phyloP scores from a whole-genome alignment of 1,140 invertebrate genomes.

The Trypoxylus dichotomus region DNA sequence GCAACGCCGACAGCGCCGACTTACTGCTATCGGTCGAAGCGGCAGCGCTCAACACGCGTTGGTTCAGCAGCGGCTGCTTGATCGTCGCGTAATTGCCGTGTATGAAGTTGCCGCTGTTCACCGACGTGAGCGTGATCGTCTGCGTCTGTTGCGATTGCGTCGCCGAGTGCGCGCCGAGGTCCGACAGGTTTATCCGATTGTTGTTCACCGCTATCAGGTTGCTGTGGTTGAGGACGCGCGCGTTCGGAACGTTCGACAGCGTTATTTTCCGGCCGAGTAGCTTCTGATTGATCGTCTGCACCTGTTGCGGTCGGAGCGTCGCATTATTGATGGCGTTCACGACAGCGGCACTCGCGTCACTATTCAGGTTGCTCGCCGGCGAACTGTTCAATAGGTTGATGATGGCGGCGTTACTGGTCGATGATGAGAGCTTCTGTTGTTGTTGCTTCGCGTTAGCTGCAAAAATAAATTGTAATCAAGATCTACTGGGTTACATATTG shows the following conservation, averaged over 20 bases:
- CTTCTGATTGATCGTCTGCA: conserved; percentile 48
- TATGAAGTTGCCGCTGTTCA: conserved; percentile 41
- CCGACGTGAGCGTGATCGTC: conserved; percentile 48
- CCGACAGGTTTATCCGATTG: conserved; percentile 39
- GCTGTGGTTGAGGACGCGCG: conserved; percentile 52
- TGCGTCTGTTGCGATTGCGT: conserved; percentile 42
- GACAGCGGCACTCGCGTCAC: conserved; percentile 50
- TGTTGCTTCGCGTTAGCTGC: conserved; percentile 47
- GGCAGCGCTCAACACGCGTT: conserved; percentile 37
- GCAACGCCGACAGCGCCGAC: conserved; percentile 44
- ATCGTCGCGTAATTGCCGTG: conserved; percentile 44
- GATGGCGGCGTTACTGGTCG: conserved; percentile 67
- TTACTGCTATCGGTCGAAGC: conserved; percentile 37
- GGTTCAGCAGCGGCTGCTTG: conserved; percentile 43
- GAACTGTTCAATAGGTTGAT: conserved; percentile 73
- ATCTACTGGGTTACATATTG: no score
- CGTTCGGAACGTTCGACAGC: conserved; percentile 47
- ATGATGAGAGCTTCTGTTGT: conserved; percentile 59
- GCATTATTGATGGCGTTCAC: conserved; percentile 52
- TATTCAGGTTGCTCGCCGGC: conserved; percentile 66
- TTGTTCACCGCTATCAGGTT: conserved; percentile 56
- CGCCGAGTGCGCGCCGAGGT: conserved; percentile 48
- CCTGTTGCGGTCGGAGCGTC: conserved; percentile 47
- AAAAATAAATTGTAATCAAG: conserved; percentile 6
- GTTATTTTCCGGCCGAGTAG: conserved; percentile 49